Conservation (phyloP, 2,113 vertebrate species). For the Strix uralensis region DNA sequence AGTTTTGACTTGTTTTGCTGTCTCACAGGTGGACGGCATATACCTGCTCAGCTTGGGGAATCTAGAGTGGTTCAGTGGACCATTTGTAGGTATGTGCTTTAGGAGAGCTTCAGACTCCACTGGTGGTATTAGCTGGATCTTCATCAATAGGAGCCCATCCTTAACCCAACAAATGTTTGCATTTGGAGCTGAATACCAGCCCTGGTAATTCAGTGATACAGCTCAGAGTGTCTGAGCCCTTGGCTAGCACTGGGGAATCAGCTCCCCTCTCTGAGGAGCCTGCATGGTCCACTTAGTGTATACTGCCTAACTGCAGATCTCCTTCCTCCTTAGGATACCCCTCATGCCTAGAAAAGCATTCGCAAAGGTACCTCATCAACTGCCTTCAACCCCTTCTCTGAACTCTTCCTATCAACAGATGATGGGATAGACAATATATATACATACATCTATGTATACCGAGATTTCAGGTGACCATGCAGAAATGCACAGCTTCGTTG, state of each 20-base stretch:
- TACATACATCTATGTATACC: too few relatives aligned
- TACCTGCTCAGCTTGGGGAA: background rate
- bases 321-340: background rate
- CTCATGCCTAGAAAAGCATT: background rate
- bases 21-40: background rate
- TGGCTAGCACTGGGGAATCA: background rate
- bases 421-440: background rate
- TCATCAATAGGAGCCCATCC: background rate
- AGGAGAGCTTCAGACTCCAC: background rate
- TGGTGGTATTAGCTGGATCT: background rate
- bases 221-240: background rate
- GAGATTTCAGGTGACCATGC: rapidly evolving
- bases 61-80: background rate
- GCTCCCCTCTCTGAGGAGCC: too few relatives aligned
- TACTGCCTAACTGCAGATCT: background rate
- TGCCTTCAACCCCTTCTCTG: background rate
- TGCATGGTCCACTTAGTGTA: background rate
- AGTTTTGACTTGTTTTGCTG: background rate
- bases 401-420: background rate
- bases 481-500: background rate
- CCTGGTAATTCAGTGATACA: background rate
- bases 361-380: background rate
- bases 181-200: background rate
- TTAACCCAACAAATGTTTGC: background rate
- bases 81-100: background rate